These are phyloP conservation scores for Hyaena hyaena DNA, from an alignment of 2,113 vertebrate species.

Conservation along the genomic window DNA sequence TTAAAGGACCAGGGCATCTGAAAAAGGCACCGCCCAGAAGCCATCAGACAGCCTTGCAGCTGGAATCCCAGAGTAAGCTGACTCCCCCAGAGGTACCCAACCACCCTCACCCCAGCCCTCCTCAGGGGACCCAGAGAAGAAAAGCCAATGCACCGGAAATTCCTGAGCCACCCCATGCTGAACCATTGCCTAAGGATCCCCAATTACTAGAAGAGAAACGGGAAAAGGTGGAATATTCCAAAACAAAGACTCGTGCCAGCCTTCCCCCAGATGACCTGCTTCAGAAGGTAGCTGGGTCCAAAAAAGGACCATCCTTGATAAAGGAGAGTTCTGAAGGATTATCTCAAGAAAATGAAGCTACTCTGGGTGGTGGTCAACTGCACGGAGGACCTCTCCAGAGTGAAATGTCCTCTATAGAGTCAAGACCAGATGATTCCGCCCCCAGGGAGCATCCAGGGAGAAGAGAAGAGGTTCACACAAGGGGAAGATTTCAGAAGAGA, in stretches of 20 bases:
- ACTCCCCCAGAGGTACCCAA: fast-evolving
- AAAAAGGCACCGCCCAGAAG: not conserved
- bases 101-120: not conserved
- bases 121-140: not conserved
- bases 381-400: not conserved
- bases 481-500: not conserved
- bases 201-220: not conserved
- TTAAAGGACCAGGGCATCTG: not conserved
- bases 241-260: not conserved
- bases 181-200: not conserved
- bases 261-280: not conserved
- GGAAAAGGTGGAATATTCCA: not conserved
- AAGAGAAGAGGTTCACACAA: not conserved
- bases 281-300: not conserved
- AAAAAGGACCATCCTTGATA: not conserved
- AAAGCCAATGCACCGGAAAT: not conserved
- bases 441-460: not conserved
- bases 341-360: not conserved
- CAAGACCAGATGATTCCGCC: fast-evolving
- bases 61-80: not conserved
- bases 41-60: not conserved
- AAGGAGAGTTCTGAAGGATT: not conserved
- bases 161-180: not conserved
- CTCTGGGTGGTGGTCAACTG: fast-evolving
- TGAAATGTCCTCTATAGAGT: fast-evolving